Percentiles rank a stretch among this genome's conserved stretches.
Conservation (phyloP, 2,797 vertebrate species). For the Pampus argenteus region DNA sequence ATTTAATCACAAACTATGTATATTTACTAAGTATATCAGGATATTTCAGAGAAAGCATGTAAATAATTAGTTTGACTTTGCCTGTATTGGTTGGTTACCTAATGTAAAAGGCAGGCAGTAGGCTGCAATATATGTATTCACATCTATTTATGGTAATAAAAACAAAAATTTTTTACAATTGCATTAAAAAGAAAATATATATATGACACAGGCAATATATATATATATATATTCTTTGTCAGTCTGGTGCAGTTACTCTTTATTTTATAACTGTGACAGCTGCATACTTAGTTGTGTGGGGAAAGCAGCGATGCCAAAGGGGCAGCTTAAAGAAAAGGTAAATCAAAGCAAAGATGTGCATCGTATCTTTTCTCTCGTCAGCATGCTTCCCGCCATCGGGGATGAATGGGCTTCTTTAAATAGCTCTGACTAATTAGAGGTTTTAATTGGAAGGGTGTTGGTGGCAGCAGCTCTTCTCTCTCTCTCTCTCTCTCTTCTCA, state of each 20-base stretch:
- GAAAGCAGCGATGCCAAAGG: conserved; percentile 53
- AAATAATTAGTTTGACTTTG: background rate
- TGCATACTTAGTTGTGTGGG: conserved; percentile 35
- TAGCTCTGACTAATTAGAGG: conserved; percentile 84
- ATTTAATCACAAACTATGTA: background rate
- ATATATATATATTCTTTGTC: background rate
- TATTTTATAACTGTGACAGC: conserved; percentile 48
- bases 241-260: conserved; percentile 9
- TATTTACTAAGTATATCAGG: background rate
- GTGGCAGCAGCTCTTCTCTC: conserved; percentile 48
- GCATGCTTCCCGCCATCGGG: conserved; percentile 61
- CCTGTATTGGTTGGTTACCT: background rate
- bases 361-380: conserved; percentile 67
- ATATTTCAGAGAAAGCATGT: background rate
- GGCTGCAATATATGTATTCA: background rate
- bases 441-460: conserved; percentile 80
- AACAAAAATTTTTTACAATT: background rate
- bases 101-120: background rate
- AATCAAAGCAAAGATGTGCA: conserved; percentile 67
- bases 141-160: background rate
- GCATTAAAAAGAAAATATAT: background rate
- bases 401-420: conserved; percentile 83
- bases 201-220: background rate
- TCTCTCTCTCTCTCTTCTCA: conserved; percentile 44
- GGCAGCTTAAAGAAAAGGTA: conserved; percentile 63